Base-by-base conservation (phyloP, 2,797 vertebrate genomes). In the Notoglanidium macrostoma region DNA sequence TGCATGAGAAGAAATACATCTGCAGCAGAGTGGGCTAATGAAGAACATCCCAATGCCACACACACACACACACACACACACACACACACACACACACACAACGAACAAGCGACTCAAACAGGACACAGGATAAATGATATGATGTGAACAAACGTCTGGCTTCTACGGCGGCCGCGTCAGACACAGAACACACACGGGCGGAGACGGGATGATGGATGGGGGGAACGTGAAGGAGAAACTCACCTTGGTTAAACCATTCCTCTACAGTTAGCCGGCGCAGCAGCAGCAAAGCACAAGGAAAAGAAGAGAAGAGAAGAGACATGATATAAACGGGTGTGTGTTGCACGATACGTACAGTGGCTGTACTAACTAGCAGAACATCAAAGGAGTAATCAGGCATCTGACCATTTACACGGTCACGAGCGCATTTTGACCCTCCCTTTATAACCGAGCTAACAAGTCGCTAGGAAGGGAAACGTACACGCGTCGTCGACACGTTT, bases 211-310 rank as follows among this genome's bases (percentile, higher is more conserved):
- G 76, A 83, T 49, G 59, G 49, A 46, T 1, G 63, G 26, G 79
- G n/a, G 35, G 65, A 35, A 51, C 26, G n/a, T 23, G 83, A 26
- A 89, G 91, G 90, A 89, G 79, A 83, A 92, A 98, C 97, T 98
- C 97, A 98, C 97, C 97, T 98, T 98, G 97, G 96, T 97, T 98
- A 97, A 98, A 98, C 97, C 97, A 98, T 94, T 98, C 97, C 97
- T 98, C 97, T 98, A 97, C 93, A 97, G 96, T 95, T 95, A 95
- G 96, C 96, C 95, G 94, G 95, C 93, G 95, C 94, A 94, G 95
- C 95, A 96, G 95, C 95, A 95, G 96, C 95, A 95, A 94, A 94
- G 94, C 94, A 95, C 92, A 95, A 93, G 94, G 93, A 91, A 49
- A 92, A 92, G 91, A 92, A 93, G 82, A 88, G 91, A 91, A 93